Evolutionary conservation across 2,113 vertebrate species (phyloP).

Genomic region (Chlorocebus sabaeus): DNA sequence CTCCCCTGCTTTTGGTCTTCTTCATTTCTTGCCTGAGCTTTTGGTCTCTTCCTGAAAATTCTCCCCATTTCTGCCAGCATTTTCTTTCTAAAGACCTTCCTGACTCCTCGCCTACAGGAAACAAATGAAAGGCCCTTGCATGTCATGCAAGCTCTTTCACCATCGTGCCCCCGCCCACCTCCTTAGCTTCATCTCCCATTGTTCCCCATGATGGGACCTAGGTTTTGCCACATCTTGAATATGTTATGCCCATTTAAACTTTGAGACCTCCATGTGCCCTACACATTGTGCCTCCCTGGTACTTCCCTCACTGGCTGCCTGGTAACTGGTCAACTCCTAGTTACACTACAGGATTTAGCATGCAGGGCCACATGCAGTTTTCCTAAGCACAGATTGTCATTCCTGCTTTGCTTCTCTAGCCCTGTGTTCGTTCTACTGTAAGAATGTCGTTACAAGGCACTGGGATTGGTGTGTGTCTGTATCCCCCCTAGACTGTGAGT

Average conservation of each 20-base stretch:
- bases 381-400: background rate
- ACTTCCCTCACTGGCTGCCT: background rate
- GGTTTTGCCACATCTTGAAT: background rate
- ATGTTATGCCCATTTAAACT: background rate
- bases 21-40: background rate
- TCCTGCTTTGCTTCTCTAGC: background rate
- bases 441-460: background rate
- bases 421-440: background rate
- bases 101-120: background rate
- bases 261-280: background rate
- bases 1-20: background rate
- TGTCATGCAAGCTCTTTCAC: background rate
- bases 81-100: background rate
- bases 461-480: background rate
- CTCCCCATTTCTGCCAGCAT: background rate
- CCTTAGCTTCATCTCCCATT: background rate
- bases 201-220: background rate
- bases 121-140: background rate
- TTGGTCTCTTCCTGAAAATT: constrained; percentile 2
- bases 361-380: background rate
- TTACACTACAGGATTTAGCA: background rate
- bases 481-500: background rate
- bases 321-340: background rate
- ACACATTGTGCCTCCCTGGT: rapidly evolving
- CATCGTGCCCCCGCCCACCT: background rate